These are phyloP conservation scores for Elachura formosa DNA, from an alignment of 2,113 vertebrate species.

Conservation along the genomic window DNA sequence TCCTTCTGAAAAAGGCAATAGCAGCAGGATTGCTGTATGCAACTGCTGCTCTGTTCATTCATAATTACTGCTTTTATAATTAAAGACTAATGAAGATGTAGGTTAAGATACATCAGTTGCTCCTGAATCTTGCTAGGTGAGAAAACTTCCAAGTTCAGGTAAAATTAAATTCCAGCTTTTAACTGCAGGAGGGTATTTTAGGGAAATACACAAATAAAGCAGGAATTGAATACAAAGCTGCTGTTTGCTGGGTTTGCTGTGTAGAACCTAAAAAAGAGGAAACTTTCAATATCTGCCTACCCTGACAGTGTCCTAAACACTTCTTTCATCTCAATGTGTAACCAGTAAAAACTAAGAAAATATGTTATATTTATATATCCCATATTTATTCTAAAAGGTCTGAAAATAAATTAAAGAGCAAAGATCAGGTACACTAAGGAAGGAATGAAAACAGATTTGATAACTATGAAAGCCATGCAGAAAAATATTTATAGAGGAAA, in stretches of 20 bases:
- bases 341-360: not conserved
- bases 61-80: not conserved
- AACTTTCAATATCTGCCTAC: not conserved
- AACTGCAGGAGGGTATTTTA: not conserved
- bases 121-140: not conserved
- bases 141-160: not conserved
- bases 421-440: not conserved
- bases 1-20: not conserved
- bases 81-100: not conserved
- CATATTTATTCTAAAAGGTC: not conserved
- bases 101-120: not conserved
- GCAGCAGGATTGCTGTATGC: not conserved
- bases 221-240: not conserved
- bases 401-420: not conserved
- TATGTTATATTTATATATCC: not conserved
- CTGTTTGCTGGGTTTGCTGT: not conserved
- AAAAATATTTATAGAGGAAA: not conserved
- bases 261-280: not conserved
- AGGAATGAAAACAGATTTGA: not conserved
- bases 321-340: not conserved
- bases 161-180: not conserved
- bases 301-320: not conserved
- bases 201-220: not conserved
- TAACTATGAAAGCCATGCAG: not conserved
- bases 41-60: not conserved